Percentiles rank a stretch among this genome's conserved stretches.
Evolutionary conservation across 2,888 invertebrate species (phyloP).

Genomic region (Ophion ellenae): DNA sequence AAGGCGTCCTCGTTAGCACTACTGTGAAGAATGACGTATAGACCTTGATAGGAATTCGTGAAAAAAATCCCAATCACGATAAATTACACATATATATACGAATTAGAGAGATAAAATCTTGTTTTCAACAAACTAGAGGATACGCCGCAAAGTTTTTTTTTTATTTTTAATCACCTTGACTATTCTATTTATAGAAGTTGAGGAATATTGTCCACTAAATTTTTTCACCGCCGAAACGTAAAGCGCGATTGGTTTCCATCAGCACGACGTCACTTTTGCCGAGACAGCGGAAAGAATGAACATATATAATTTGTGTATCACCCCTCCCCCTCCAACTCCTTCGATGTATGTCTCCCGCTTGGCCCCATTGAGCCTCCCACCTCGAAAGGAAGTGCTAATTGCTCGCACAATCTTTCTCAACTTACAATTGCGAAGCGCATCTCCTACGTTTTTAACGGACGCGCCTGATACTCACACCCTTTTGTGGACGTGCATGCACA

Average conservation of each 20-base stretch:
- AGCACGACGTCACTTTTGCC: constrained; percentile 19
- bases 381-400: constrained; percentile 49
- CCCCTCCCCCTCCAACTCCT: neutral
- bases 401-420: constrained; percentile 54
- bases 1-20: neutral
- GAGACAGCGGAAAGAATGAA: constrained; percentile 28
- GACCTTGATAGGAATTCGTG: neutral
- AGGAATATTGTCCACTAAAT: neutral
- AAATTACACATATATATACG: neutral
- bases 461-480: constrained; percentile 40
- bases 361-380: constrained; percentile 20
- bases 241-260: constrained; percentile 14
- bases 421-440: constrained; percentile 63
- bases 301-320: neutral
- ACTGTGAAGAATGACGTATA: neutral
- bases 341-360: constrained; percentile 10
- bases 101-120: neutral
- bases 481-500: neutral
- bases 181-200: constrained; percentile 4
- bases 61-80: constrained; percentile 5
- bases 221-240: neutral
- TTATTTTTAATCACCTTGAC: neutral
- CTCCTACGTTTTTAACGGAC: constrained; percentile 43
- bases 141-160: neutral
- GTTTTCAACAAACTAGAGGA: neutral